Evolutionary conservation across 2,113 vertebrate genomes (phyloP), one percentile per base, ranked within the genome.

Genomic region (Asarcornis scutulata): DNA sequence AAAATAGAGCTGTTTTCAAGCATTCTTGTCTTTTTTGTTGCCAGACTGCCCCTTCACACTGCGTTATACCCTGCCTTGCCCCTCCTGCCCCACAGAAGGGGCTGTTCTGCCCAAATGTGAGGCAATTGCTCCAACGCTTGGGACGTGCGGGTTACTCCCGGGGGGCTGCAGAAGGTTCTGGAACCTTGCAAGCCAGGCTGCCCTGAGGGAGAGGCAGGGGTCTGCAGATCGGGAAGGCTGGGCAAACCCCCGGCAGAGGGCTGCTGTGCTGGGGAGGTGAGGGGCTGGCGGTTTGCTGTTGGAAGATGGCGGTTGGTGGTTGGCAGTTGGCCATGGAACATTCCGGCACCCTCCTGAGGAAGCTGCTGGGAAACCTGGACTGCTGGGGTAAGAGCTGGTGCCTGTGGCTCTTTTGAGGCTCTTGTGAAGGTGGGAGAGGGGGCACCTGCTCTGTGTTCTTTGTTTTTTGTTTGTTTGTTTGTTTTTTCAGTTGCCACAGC

Each of bases 81-180:
- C 20, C 62, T 85, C 38, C 81, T 48, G 26, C 29, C 38, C 31
- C 9, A 2, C 11, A 13, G 32, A 52, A 68, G 34, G 55, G 34
- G 48, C 7, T 2, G 0, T 62, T 83, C 50, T 26, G 29, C 38
- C 40, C 68, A n/a, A 12, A 7, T 4, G 11, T 44, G 60, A 10
- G 26, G 29, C 84, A 91, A 4, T 9, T 15, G 6, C 0, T 1
- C 13, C 1, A 0, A 3, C 1, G 11, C 38, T 32, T 55, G 31
- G 31, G 58, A 42, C 0, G 0, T 2, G 31, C 8, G 22, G 29
- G 62, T 72, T 59, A 25, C 11, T 29, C 21, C 10, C 4, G 2
- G 16, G 56, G 27, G 34, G 48, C 52, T 34, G 67, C 52, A 40
- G 29, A 59, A 88, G 52, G 52, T 48, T n/a, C 15, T 34, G 0